These are phyloP conservation scores for Thaumetopoea pityocampa DNA, from an alignment of 1,140 invertebrate species.

Conservation along the genomic window DNA sequence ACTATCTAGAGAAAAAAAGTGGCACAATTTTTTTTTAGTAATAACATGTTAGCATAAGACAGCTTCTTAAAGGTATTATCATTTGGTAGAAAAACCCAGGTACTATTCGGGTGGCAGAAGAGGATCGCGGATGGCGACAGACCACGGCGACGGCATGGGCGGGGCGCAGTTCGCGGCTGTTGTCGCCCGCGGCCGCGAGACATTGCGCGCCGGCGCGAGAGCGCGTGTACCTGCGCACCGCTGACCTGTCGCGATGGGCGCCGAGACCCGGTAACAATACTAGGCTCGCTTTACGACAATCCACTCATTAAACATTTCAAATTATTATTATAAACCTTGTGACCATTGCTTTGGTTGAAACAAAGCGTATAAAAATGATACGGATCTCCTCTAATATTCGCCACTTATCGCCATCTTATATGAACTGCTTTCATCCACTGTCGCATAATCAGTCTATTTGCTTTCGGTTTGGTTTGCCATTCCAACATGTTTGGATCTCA, in stretches of 20 bases:
- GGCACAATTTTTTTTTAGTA: neutral
- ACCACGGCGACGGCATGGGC: conserved; percentile 89
- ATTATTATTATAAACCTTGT: too few relatives aligned
- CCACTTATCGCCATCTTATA: too few relatives aligned
- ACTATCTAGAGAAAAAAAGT: too few relatives aligned
- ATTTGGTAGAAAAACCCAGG: conserved; percentile 86
- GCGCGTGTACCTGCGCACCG: conserved; percentile 85
- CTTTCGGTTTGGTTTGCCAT: neutral
- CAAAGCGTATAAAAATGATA: too few relatives aligned
- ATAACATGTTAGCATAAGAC: neutral
- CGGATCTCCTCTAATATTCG: too few relatives aligned
- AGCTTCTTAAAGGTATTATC: neutral
- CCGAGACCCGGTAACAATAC: conserved; percentile 13
- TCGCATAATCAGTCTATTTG: neutral
- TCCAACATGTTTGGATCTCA: too few relatives aligned
- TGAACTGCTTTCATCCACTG: too few relatives aligned
- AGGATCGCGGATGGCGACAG: conserved; percentile 88
- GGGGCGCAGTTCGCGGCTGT: conserved; percentile 77
- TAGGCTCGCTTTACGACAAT: too few relatives aligned
- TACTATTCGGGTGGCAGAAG: conserved; percentile 90
- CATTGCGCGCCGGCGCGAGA: conserved; percentile 87
- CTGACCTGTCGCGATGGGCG: conserved; percentile 78
- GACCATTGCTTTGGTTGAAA: too few relatives aligned
- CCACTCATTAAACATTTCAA: too few relatives aligned
- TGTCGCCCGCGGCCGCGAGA: conserved; percentile 84